Conservation (phyloP, 2,113 vertebrate species). For the Callospermophilus lateralis region DNA sequence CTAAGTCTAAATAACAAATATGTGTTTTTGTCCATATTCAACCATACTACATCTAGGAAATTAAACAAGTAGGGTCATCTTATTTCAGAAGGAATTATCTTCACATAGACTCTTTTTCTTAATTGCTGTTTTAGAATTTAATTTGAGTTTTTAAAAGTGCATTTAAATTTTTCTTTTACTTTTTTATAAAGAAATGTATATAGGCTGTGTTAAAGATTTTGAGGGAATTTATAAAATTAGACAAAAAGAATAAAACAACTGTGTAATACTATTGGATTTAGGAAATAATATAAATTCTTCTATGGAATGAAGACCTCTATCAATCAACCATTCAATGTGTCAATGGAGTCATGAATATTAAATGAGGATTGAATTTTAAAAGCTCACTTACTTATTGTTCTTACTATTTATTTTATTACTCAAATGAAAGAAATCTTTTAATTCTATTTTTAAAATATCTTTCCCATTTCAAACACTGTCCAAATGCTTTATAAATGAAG, state of each 20-base stretch:
- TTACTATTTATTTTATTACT: conserved; percentile 19
- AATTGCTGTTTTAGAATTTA: conserved; percentile 3
- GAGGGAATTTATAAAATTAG: conserved; percentile 30
- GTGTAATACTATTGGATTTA: conserved; percentile 1
- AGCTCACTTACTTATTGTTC: background rate
- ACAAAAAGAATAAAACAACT: background rate
- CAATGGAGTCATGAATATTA: conserved; percentile 35
- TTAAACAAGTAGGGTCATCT: background rate
- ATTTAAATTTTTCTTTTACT: background rate
- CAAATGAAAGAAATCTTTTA: conserved; percentile 56
- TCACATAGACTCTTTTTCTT: background rate
- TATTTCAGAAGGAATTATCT: conserved; percentile 53
- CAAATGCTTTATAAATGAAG: conserved; percentile 65
- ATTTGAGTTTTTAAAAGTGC: background rate
- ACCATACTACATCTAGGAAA: background rate
- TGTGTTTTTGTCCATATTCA: background rate
- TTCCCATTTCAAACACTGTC: conserved; percentile 46
- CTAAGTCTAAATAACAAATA: conserved; percentile 59
- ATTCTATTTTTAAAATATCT: conserved; percentile 65
- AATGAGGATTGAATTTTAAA: conserved; percentile 7
- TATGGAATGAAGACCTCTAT: background rate
- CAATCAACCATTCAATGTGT: background rate
- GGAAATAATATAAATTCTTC: conserved; percentile 12
- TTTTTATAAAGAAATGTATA: background rate
- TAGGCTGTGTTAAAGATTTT: background rate